Evolutionary conservation across 2,113 vertebrate species (phyloP).

Genomic region (Gasterosteus nipponicus): DNA sequence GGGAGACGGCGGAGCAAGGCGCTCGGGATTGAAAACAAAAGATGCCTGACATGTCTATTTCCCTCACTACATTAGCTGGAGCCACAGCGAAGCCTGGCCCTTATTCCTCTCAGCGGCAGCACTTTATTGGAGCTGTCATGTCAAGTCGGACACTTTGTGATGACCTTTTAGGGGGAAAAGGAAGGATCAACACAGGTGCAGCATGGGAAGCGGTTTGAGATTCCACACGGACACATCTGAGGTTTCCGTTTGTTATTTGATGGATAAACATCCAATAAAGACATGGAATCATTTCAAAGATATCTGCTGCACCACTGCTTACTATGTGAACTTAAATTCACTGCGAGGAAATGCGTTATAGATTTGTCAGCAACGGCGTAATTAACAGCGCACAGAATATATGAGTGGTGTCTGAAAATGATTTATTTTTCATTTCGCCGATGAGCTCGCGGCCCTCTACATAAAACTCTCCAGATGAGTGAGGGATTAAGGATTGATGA

Average conservation of each 20-base stretch:
- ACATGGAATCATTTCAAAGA: not conserved
- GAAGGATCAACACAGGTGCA: constrained; percentile 29
- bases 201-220: not conserved
- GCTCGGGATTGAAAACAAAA: constrained; percentile 8
- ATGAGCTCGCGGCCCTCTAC: not conserved
- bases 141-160: constrained; percentile 33
- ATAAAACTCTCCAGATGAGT: not conserved
- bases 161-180: constrained; percentile 38
- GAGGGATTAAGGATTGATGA: not conserved
- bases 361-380: not conserved
- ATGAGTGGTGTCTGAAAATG: not conserved
- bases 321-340: not conserved
- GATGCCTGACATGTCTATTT: constrained; percentile 27
- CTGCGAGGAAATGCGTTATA: not conserved
- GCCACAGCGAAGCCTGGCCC: constrained; percentile 18
- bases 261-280: not conserved
- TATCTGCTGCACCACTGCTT: too few relatives aligned
- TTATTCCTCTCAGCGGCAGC: constrained; percentile 16
- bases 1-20: constrained; percentile 17
- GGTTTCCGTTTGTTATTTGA: not conserved
- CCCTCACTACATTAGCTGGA: constrained; percentile 21
- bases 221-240: not conserved
- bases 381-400: not conserved
- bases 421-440: not conserved
- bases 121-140: constrained; percentile 57